Conservation (phyloP, 2,888 invertebrate species). For the Lasioglossum leucozonium region DNA sequence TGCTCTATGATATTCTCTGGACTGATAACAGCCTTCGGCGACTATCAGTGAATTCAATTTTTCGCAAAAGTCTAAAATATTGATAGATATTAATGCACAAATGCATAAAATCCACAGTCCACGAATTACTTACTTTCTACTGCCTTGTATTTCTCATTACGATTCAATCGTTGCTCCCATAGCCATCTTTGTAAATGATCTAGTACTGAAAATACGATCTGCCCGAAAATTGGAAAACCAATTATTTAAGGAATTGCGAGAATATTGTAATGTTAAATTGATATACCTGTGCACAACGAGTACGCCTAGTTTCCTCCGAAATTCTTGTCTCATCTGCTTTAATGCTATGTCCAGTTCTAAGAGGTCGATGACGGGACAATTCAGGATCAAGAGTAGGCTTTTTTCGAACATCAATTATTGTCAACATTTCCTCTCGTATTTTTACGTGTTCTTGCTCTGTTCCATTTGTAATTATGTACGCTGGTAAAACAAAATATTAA, state of each 20-base stretch:
- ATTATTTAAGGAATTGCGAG: constrained; percentile 21
- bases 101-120: no score
- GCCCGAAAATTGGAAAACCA: constrained; percentile 41
- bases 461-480: constrained; percentile 84
- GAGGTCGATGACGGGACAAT: constrained; percentile 76
- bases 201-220: constrained; percentile 88
- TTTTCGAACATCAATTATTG: constrained; percentile 85
- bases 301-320: constrained; percentile 81
- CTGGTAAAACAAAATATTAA: constrained; percentile 68
- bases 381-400: constrained; percentile 76
- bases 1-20: constrained; percentile 91
- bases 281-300: constrained; percentile 80
- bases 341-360: constrained; percentile 70
- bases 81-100: constrained; percentile 67
- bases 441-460: constrained; percentile 82
- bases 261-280: constrained; percentile 23
- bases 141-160: constrained; percentile 71
- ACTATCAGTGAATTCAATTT: constrained; percentile 88
- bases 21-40: constrained; percentile 90
- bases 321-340: constrained; percentile 73
- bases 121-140: constrained; percentile 71
- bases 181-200: constrained; percentile 92
- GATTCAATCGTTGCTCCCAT: constrained; percentile 81
- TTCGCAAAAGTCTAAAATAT: constrained; percentile 78
- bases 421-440: constrained; percentile 86